These are phyloP conservation scores for Amazonetta brasiliensis DNA, from an alignment of 2,797 vertebrate genomes.

Conservation along the genomic window DNA sequence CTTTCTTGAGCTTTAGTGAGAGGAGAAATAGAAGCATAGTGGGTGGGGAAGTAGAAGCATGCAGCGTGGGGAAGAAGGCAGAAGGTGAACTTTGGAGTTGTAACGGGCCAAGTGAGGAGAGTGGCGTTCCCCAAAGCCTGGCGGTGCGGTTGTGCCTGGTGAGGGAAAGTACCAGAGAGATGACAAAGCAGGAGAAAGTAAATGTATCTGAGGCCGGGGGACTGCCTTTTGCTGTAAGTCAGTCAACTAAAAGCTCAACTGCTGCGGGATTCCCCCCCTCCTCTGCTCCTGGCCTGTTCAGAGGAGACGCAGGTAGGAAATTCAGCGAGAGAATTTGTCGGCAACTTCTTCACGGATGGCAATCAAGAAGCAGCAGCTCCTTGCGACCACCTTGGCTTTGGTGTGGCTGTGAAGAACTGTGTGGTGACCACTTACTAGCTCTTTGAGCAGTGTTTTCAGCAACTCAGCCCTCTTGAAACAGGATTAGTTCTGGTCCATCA, in stretches of 20 bases:
- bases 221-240: neutral
- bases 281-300: neutral
- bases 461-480: neutral
- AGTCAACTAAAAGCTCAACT: neutral
- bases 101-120: neutral
- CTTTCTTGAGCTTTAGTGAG: neutral
- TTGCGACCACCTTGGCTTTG: neutral
- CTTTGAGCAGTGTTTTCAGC: neutral
- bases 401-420: neutral
- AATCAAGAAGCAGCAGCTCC: neutral
- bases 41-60: neutral
- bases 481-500: conserved; percentile 11
- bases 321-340: neutral
- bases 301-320: neutral
- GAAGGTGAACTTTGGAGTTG: neutral
- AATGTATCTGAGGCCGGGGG: neutral
- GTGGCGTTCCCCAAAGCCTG: neutral
- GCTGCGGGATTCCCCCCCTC: neutral
- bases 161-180: neutral
- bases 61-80: neutral
- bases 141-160: neutral
- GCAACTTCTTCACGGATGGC: neutral
- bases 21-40: neutral
- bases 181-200: neutral
- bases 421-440: neutral